These are phyloP conservation scores for Periophthalmodon schlosseri DNA, from an alignment of 2,113 vertebrate species.

Conservation along the genomic window DNA sequence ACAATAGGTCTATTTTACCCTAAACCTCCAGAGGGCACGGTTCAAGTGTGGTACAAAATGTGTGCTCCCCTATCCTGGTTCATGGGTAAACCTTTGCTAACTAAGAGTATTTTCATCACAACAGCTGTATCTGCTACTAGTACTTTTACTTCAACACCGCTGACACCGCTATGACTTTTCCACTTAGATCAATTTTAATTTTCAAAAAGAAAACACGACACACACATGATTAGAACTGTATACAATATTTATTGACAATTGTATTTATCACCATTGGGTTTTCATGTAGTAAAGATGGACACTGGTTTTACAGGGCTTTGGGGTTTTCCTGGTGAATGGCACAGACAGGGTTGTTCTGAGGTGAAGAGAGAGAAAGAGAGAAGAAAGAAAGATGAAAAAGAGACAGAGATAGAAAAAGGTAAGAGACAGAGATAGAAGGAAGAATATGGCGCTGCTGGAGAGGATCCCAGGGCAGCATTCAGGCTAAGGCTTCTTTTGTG, in stretches of 20 bases:
- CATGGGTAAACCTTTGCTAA: no score
- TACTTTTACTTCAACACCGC: no score
- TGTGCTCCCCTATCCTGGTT: no score
- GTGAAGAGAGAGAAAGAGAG: conserved; percentile 33
- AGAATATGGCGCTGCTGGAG: conserved; percentile 44
- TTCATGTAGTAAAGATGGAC: conserved; percentile 65
- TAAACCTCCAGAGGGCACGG: no score
- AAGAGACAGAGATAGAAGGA: not conserved
- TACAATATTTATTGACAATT: conserved; percentile 77
- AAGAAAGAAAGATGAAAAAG: not conserved
- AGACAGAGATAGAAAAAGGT: no score
- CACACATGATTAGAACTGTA: conserved; percentile 58
- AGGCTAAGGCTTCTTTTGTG: conserved; percentile 77
- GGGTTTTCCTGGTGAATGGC: conserved; percentile 54
- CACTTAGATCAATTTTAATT: not conserved
- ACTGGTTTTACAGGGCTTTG: conserved; percentile 52
- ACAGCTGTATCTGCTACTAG: no score
- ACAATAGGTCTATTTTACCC: no score
- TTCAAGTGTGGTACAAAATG: no score
- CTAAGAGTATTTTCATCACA: no score
- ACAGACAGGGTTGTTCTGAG: conserved; percentile 48
- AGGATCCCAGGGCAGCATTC: conserved; percentile 58
- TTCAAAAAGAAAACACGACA: conserved; percentile 15
- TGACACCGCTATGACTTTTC: no score
- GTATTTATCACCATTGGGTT: conserved; percentile 52